Evolutionary conservation across 2,113 vertebrate genomes (phyloP).

Genomic region (Herpetotheres cachinnans): DNA sequence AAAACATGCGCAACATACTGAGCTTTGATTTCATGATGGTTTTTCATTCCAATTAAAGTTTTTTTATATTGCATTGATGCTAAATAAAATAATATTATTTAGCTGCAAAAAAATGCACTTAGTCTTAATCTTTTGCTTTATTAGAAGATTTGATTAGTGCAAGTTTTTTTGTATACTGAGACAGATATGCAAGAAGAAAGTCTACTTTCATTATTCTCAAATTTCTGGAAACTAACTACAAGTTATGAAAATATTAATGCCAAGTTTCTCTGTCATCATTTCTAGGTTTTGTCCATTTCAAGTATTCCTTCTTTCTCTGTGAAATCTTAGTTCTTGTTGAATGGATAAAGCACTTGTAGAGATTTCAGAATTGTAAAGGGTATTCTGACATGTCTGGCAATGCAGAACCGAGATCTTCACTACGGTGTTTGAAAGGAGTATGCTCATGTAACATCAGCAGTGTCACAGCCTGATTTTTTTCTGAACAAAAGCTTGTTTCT

Average conservation of each 20-base stretch:
- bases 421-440: not conserved
- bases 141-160: not conserved
- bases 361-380: not conserved
- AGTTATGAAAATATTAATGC: not conserved
- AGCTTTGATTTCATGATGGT: not conserved
- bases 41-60: not conserved
- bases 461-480: not conserved
- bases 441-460: not conserved
- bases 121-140: not conserved
- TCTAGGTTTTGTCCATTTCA: not conserved
- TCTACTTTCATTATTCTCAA: not conserved
- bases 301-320: not conserved
- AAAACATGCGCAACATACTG: not conserved
- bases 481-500: not conserved
- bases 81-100: not conserved
- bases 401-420: not conserved
- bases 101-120: not conserved
- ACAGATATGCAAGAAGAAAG: not conserved
- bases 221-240: not conserved
- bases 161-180: not conserved
- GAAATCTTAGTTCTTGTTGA: not conserved
- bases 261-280: not conserved
- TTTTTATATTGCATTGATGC: not conserved
- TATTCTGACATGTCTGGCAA: not conserved
- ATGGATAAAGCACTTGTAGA: not conserved